phyloP scores from a whole-genome alignment of 2,113 vertebrate species.

The Geococcyx californianus region DNA sequence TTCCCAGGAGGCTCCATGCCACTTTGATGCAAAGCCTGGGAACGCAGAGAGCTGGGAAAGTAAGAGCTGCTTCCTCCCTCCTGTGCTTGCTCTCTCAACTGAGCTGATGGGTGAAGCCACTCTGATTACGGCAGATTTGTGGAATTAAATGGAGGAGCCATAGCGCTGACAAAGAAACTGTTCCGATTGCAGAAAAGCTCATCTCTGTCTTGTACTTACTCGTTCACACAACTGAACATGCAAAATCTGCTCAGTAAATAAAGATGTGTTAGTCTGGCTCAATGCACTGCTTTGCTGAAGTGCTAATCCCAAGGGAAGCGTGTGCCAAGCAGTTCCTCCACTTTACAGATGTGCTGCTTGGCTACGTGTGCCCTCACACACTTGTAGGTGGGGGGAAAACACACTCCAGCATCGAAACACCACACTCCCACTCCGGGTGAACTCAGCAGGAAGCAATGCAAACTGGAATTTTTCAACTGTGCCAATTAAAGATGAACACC shows the following conservation, averaged over 20 bases:
- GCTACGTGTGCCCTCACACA: background rate
- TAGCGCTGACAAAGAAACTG: slow-evolving; percentile 1
- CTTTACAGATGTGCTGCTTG: slow-evolving; percentile 36
- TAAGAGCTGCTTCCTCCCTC: background rate
- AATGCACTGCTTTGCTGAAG: background rate
- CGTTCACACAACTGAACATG: background rate
- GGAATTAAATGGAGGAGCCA: slow-evolving; percentile 42
- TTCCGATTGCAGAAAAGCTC: background rate
- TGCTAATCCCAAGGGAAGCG: slow-evolving; percentile 29
- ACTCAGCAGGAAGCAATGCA: background rate
- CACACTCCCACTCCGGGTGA: background rate
- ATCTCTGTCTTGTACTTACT: slow-evolving; percentile 19
- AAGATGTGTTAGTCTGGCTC: slow-evolving; percentile 48
- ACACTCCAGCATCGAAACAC: background rate
- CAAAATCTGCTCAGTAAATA: slow-evolving; percentile 59
- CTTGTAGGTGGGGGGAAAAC: background rate
- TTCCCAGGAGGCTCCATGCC: slow-evolving; percentile 41
- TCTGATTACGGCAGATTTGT: slow-evolving; percentile 58
- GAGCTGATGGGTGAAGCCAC: background rate
- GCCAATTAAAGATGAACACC: background rate
- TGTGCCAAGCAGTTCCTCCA: background rate
- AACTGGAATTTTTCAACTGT: background rate
- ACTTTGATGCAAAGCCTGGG: slow-evolving; percentile 63
- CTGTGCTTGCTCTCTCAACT: background rate
- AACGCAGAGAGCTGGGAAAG: slow-evolving; percentile 18